These are phyloP conservation scores for Eolophus roseicapilla DNA, from an alignment of 2,113 vertebrate genomes.

Conservation along the genomic window DNA sequence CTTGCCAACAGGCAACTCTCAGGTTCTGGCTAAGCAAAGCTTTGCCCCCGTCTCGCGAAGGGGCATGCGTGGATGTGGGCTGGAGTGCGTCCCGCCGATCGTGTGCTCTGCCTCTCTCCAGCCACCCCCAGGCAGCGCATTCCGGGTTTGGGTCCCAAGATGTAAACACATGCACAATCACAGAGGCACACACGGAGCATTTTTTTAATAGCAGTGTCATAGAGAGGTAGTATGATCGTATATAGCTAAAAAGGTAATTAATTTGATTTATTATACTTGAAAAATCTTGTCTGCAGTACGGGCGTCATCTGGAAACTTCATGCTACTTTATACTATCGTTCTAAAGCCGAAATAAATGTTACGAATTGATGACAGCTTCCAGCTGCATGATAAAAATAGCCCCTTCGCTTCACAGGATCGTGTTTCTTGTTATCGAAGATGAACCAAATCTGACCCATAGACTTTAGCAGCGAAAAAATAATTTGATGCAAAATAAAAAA, in stretches of 20 bases:
- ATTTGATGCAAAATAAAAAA: not conserved
- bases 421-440: constrained; percentile 70
- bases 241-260: constrained; percentile 62
- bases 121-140: not conserved
- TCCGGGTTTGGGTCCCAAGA: not conserved
- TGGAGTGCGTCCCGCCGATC: not conserved
- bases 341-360: constrained; percentile 72
- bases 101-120: not conserved
- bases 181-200: not conserved
- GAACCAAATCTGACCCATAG: constrained; percentile 45
- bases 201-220: constrained; percentile 17
- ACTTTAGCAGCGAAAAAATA: not conserved
- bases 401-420: constrained; percentile 58
- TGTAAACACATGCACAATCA: constrained; percentile 20
- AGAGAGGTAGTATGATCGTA: constrained; percentile 5
- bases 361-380: constrained; percentile 72
- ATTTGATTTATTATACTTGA: constrained; percentile 63
- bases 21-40: not conserved
- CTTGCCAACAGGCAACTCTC: not conserved
- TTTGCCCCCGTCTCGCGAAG: not conserved
- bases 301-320: constrained; percentile 69
- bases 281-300: constrained; percentile 61
- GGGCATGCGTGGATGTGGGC: not conserved
- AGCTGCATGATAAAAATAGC: constrained; percentile 75
- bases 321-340: constrained; percentile 67